Evolutionary conservation across 2,113 vertebrate species (phyloP).

Genomic region (Ciconia boyciana): DNA sequence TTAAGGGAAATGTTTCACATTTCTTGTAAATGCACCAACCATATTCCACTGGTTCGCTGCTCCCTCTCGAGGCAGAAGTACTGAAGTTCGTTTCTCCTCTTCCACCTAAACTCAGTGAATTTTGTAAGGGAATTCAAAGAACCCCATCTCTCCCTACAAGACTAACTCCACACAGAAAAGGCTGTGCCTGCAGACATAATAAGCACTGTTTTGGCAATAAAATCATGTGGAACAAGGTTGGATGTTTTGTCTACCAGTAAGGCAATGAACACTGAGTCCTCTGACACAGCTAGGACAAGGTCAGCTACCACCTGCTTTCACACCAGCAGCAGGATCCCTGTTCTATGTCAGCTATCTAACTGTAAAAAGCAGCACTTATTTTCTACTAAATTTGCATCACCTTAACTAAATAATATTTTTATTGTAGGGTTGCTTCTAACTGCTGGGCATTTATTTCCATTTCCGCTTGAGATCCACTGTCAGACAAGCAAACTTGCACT

Average conservation of each 20-base stretch:
- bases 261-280: rapidly evolving
- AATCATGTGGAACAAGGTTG: not conserved
- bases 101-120: not conserved
- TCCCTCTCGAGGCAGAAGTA: constrained; percentile 40
- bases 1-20: not conserved
- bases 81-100: not conserved
- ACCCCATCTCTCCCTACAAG: not conserved
- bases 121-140: not conserved
- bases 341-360: not conserved
- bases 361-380: rapidly evolving
- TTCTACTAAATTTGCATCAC: not conserved
- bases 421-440: not conserved
- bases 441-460: not conserved
- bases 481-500: not conserved
- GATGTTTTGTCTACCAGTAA: not conserved
- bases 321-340: not conserved
- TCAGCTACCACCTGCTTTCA: not conserved
- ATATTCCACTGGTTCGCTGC: not conserved
- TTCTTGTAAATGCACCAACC: not conserved
- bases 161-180: not conserved
- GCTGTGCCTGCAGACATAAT: rapidly evolving
- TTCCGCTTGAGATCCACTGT: not conserved
- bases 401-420: not conserved
- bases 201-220: not conserved
- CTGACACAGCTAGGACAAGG: not conserved